Percentiles rank a stretch among this genome's conserved stretches.
phyloP scores from a whole-genome alignment of 2,113 vertebrate genomes.

The Castor canadensis region DNA sequence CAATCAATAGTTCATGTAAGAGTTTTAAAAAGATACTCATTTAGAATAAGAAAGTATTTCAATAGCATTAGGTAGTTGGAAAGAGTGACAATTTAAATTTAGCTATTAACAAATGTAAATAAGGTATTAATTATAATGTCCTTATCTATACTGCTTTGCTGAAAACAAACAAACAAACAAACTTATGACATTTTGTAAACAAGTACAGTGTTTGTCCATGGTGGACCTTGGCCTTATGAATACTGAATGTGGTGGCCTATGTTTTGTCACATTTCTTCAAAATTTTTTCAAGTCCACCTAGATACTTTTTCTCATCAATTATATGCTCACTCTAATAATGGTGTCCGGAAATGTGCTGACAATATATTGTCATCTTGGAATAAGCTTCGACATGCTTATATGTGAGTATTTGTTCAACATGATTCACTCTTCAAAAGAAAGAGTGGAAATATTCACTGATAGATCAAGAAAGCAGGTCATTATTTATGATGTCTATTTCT shows the following conservation, averaged over 20 bases:
- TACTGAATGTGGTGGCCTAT: neutral
- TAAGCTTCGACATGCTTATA: neutral
- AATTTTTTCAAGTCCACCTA: neutral
- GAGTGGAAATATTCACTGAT: neutral
- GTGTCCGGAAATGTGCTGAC: neutral
- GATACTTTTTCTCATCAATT: neutral
- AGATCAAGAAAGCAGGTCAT: neutral
- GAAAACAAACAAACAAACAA: conserved; percentile 36
- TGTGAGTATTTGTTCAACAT: neutral
- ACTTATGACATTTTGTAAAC: neutral
- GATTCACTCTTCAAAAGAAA: neutral
- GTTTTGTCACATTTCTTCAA: neutral
- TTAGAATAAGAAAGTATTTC: neutral
- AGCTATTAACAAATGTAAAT: neutral
- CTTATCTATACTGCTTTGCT: neutral
- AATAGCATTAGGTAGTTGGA: neutral
- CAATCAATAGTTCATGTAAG: neutral
- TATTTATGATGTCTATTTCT: neutral
- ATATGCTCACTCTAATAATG: neutral
- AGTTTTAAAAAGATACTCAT: neutral
- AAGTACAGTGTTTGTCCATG: neutral
- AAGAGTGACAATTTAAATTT: conserved; percentile 10
- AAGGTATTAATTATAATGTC: neutral
- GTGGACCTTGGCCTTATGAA: neutral
- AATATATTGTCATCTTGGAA: neutral